Percentiles rank a stretch among this genome's conserved stretches.
phyloP scores from a whole-genome alignment of 2,888 invertebrate genomes.

The Conops quadrifasciatus region DNA sequence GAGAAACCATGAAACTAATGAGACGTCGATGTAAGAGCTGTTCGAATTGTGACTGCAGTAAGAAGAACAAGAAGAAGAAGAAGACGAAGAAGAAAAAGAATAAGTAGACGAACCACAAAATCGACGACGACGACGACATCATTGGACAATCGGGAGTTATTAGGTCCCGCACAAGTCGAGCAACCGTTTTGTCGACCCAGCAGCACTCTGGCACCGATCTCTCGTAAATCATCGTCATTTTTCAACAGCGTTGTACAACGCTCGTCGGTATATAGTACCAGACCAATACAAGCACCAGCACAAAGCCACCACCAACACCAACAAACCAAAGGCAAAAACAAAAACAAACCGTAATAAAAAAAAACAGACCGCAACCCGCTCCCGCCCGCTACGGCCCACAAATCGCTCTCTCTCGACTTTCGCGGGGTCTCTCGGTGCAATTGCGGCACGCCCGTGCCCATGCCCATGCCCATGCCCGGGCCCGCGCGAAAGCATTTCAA shows the following conservation, averaged over 20 bases:
- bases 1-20: too few relatives aligned
- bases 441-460: too few relatives aligned
- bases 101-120: neutral
- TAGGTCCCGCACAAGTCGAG: constrained; percentile 12
- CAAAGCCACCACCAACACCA: too few relatives aligned
- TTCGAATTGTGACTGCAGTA: constrained; percentile 7
- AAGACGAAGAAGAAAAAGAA: neutral
- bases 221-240: constrained; percentile 29
- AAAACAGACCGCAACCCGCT: too few relatives aligned
- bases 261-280: neutral
- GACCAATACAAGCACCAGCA: constrained; percentile 4
- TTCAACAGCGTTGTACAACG: constrained; percentile 28
- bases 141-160: neutral
- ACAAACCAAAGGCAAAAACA: constrained; percentile 13
- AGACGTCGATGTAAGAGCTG: neutral
- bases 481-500: neutral
- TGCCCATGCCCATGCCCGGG: neutral
- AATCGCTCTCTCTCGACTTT: too few relatives aligned
- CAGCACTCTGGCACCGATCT: neutral
- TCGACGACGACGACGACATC: neutral
- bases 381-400: too few relatives aligned
- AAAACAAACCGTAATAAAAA: constrained; percentile 5
- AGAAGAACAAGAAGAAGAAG: constrained; percentile 12
- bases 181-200: neutral
- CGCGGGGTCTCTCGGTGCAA: too few relatives aligned